Evolutionary conservation across 1,140 invertebrate genomes (phyloP).

Genomic region (Drusus annulatus): DNA sequence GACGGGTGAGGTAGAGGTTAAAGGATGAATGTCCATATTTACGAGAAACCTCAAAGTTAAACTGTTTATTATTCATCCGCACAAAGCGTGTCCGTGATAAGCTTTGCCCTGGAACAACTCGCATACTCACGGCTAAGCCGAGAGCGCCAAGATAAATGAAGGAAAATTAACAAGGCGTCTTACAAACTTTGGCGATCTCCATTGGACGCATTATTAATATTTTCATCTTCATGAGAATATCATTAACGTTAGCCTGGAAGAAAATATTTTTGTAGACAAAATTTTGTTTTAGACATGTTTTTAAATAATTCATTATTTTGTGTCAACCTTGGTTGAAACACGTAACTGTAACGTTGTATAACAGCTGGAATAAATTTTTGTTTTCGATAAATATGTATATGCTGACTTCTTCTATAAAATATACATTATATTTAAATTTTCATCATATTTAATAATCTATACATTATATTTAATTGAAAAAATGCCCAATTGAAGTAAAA

Average conservation of each 20-base stretch:
- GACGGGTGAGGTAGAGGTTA: background rate
- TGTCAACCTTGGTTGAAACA: too few species aligned
- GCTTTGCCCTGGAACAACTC: background rate
- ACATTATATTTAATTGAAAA: too few species aligned
- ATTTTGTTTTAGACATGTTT: too few species aligned
- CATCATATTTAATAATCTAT: too few species aligned
- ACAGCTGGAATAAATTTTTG: too few species aligned
- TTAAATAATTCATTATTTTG: too few species aligned
- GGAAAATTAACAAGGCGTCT: background rate
- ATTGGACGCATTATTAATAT: background rate
- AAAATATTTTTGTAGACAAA: too few species aligned
- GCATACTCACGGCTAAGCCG: background rate
- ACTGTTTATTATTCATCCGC: slow-evolving; percentile 57
- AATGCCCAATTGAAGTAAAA: too few species aligned
- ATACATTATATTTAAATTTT: too few species aligned
- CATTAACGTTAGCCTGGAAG: background rate
- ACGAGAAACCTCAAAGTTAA: slow-evolving; percentile 43
- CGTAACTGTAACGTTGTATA: too few species aligned
- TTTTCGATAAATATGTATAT: too few species aligned
- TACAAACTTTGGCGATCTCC: background rate
- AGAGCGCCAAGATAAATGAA: background rate
- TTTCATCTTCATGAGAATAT: background rate
- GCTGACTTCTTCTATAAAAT: too few species aligned
- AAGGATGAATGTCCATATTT: slow-evolving; percentile 26
- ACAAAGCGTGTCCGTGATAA: slow-evolving; percentile 43